These are phyloP conservation scores for Psix sp. DNA, from an alignment of 1,140 invertebrate species.

Conservation along the genomic window DNA sequence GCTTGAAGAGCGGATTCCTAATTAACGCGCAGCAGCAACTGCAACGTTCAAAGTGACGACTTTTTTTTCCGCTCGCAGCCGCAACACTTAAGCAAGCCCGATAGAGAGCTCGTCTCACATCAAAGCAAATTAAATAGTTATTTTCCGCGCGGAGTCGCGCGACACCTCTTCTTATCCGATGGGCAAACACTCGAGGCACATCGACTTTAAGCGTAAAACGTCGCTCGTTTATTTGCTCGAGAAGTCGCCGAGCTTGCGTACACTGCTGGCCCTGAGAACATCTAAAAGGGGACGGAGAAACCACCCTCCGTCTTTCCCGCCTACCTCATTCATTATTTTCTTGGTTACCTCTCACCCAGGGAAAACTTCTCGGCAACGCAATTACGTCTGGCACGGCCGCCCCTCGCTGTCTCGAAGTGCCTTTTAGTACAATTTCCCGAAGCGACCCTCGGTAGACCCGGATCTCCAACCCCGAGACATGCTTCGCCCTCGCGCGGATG, in stretches of 20 bases:
- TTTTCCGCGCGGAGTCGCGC: slow-evolving; percentile 45
- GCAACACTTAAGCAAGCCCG: too few relatives aligned
- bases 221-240: slow-evolving; percentile 38
- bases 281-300: not conserved
- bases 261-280: too few relatives aligned
- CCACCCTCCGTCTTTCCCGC: slow-evolving; percentile 39
- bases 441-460: slow-evolving; percentile 4
- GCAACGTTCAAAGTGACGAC: slow-evolving; percentile 20
- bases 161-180: slow-evolving; percentile 27
- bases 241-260: slow-evolving; percentile 14
- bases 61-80: too few relatives aligned
- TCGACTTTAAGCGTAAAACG: slow-evolving; percentile 27
- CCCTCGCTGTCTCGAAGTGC: slow-evolving; percentile 48
- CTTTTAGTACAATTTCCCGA: slow-evolving; percentile 63
- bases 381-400: slow-evolving; percentile 68
- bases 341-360: slow-evolving; percentile 74
- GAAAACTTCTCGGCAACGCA: slow-evolving; percentile 77
- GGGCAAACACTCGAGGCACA: slow-evolving; percentile 26
- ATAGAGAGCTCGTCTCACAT: too few relatives aligned
- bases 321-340: slow-evolving; percentile 75
- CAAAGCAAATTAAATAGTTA: slow-evolving; percentile 49
- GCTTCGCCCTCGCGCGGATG: slow-evolving; percentile 59
- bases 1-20: slow-evolving; percentile 28
- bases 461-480: slow-evolving; percentile 24
- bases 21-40: slow-evolving; percentile 9